These are phyloP conservation scores for Carassius auratus DNA, from an alignment of 2,113 vertebrate genomes.

Conservation along the genomic window DNA sequence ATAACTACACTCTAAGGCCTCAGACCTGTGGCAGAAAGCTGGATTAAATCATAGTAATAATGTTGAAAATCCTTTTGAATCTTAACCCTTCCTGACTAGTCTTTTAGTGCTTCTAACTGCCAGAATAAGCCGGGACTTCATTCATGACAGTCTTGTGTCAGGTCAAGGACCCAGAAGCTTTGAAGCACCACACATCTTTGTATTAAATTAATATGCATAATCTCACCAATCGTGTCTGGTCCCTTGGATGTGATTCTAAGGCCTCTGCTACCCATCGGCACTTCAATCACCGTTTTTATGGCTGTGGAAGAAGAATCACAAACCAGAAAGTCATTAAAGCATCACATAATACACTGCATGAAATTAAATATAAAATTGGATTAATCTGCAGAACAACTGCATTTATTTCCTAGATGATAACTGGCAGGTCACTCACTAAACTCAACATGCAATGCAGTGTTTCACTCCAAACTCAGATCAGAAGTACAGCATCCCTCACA, in stretches of 20 bases:
- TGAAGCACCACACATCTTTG: neutral
- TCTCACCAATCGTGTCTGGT: slow-evolving; percentile 84
- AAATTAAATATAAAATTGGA: neutral
- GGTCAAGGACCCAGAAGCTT: neutral
- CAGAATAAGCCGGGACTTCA: neutral
- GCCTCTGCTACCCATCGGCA: slow-evolving; percentile 87
- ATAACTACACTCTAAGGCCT: neutral
- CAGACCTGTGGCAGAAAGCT: neutral
- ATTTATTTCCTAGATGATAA: neutral
- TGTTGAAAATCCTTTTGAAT: neutral
- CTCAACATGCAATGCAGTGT: neutral
- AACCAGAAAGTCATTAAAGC: neutral
- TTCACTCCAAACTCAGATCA: neutral
- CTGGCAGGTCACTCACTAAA: neutral
- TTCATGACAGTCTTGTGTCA: neutral
- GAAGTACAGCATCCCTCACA: neutral
- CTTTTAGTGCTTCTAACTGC: neutral
- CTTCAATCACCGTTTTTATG: slow-evolving; percentile 86
- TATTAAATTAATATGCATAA: neutral
- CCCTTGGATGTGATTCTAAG: slow-evolving; percentile 88
- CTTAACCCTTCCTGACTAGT: neutral
- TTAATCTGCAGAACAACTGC: neutral
- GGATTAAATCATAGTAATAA: neutral
- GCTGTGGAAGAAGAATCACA: slow-evolving; percentile 69
- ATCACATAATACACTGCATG: neutral